A percentile compares a stretch with the other conserved stretches of the same genome.
These are phyloP conservation scores for Lacerta viridis DNA, from an alignment of 2,797 vertebrate species.

Conservation along the genomic window DNA sequence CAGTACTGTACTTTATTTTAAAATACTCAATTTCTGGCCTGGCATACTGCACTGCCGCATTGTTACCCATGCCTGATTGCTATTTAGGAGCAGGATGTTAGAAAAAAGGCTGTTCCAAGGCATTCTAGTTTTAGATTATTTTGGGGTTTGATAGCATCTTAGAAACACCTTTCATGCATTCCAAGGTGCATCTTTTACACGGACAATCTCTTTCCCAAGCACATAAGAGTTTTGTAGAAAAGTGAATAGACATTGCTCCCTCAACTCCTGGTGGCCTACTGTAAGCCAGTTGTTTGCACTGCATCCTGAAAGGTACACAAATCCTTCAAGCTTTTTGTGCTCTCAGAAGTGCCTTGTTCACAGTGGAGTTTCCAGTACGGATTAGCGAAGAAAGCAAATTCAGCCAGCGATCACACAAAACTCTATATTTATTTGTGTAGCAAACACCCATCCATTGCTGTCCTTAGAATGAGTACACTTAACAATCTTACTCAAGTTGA, in stretches of 20 bases:
- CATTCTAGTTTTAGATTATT: neutral
- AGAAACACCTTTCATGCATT: conserved; percentile 21
- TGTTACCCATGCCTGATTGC: too few relatives aligned
- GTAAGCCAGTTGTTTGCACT: conserved; percentile 88
- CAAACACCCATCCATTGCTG: conserved; percentile 78
- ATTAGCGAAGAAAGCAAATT: conserved; percentile 78
- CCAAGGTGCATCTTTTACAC: neutral
- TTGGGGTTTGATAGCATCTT: conserved; percentile 42
- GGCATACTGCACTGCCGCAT: neutral
- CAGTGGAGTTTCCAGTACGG: conserved; percentile 84
- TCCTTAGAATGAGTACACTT: conserved; percentile 66
- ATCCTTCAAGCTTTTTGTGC: conserved; percentile 91
- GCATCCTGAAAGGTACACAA: conserved; percentile 90
- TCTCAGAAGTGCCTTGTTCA: conserved; percentile 88
- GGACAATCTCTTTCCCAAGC: neutral
- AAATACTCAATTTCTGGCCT: neutral
- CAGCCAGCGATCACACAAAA: conserved; percentile 73
- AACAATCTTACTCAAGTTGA: conserved; percentile 71
- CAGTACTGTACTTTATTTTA: conserved; percentile 2
- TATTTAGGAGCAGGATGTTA: neutral
- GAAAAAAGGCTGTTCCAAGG: neutral
- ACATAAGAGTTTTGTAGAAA: neutral
- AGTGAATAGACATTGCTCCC: conserved; percentile 45
- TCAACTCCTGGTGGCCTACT: conserved; percentile 73
- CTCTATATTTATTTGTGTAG: conserved; percentile 83